These are phyloP conservation scores for Tursiops truncatus DNA, from an alignment of 2,113 vertebrate genomes.

Conservation along the genomic window DNA sequence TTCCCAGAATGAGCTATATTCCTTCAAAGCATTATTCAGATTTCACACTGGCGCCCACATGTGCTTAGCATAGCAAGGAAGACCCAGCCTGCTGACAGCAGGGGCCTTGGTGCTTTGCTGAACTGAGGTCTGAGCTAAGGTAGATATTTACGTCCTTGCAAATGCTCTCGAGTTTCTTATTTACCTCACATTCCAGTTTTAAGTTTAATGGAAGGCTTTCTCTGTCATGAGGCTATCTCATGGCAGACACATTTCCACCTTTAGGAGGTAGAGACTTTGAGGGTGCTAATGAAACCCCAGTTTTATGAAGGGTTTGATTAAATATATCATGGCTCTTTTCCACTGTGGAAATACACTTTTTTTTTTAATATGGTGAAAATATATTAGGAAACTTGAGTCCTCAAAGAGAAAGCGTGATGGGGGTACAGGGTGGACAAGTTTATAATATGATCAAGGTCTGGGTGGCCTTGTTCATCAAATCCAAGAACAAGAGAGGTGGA, in stretches of 20 bases:
- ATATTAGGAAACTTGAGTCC: neutral
- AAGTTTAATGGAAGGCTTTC: neutral
- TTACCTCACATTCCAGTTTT: conserved; percentile 1
- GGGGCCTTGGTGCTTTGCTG: neutral
- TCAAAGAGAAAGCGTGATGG: neutral
- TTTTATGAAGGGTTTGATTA: neutral
- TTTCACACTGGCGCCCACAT: conserved; percentile 10
- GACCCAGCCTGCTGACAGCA: neutral
- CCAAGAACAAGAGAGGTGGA: neutral
- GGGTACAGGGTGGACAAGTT: neutral
- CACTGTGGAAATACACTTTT: neutral
- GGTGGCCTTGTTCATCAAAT: neutral
- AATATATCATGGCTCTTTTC: neutral
- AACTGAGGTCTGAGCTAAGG: neutral
- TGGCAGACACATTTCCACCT: neutral
- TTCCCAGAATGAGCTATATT: conserved; percentile 44
- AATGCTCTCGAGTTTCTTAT: neutral
- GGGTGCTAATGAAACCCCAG: neutral
- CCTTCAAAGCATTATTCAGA: conserved; percentile 57
- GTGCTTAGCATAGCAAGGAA: conserved; percentile 51
- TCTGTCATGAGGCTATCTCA: neutral
- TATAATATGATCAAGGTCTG: neutral
- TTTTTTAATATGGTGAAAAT: conserved; percentile 47
- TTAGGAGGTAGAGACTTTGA: conserved; percentile 8
- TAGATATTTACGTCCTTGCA: neutral